phyloP scores from a whole-genome alignment of 2,113 vertebrate species.

The Oncorhynchus clarkii region DNA sequence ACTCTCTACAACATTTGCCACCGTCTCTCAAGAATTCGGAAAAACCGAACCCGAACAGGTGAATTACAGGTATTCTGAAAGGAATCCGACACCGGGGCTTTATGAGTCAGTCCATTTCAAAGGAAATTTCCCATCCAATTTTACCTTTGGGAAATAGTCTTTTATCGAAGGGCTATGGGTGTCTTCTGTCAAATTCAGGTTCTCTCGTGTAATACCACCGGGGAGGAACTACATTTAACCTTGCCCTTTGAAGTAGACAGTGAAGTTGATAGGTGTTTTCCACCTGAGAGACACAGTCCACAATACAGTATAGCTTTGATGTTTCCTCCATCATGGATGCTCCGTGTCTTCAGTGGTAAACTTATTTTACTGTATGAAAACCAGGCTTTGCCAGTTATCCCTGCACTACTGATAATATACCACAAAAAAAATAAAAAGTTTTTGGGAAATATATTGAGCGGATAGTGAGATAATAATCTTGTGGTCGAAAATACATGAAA shows the following conservation, averaged over 20 bases:
- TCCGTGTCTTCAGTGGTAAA: conserved; percentile 20
- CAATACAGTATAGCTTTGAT: conserved; percentile 40
- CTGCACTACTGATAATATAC: too few species aligned
- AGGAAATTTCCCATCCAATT: neutral
- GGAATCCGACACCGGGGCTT: neutral
- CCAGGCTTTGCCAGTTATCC: conserved; percentile 4
- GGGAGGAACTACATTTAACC: conserved; percentile 33
- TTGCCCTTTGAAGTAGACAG: conserved; percentile 46
- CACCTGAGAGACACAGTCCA: conserved; percentile 17
- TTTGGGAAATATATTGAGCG: too few species aligned
- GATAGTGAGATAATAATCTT: too few species aligned
- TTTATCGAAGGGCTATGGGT: neutral
- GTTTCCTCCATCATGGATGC: conserved; percentile 21
- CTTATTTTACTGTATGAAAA: neutral
- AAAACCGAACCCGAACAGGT: neutral
- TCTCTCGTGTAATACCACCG: neutral
- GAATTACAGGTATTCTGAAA: neutral
- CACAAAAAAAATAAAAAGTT: too few species aligned
- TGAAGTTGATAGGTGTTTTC: conserved; percentile 24
- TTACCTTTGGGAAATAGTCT: neutral
- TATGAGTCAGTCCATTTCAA: neutral
- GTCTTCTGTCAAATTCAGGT: neutral
- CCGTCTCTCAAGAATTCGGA: neutral
- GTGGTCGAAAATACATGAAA: too few species aligned
- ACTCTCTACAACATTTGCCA: neutral